Evolutionary conservation across 1,140 invertebrate species (phyloP), one percentile per base, ranked within the genome.

Genomic region (Brachionus angularis): DNA sequence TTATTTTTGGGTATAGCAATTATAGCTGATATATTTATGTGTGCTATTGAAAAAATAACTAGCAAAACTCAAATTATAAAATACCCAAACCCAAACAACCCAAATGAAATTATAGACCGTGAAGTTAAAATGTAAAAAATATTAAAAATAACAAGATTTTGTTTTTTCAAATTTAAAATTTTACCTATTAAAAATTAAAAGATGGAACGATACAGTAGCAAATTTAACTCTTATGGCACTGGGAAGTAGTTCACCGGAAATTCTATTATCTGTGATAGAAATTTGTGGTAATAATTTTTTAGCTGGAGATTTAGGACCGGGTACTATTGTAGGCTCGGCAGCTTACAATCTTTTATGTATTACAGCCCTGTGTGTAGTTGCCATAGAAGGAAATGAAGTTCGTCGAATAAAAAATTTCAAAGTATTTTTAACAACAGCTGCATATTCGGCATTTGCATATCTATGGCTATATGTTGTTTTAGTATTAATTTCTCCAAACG

Each of bases 151-250:
- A n/a, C n/a, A n/a, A n/a, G n/a, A n/a, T n/a, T n/a, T n/a, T n/a
- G n/a, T n/a, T n/a, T n/a, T n/a, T n/a, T n/a, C 5, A 5, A 25
- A 55, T 16, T 16, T 16, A 4, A 55, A 5, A 31, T 23, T 7
- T 33, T 14, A 55, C 5, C 27, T 55, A 4, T 16, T 55, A 5
- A 55, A 36, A 5, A 23, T 77, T 78, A 71, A 73, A 8, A 76
- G 83, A 27, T 87, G 86, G 86, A 87, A 87, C 74, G 85, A 86
- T 75, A 87, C 86, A 0, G 86, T 88, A 10, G 86, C 86, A 72
- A 88, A 87, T 77, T 76, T 88, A n/a, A 87, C 86, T 14, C 78
- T 88, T 3, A 87, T 88, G 86, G 86, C 87, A 7, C 77, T 88
- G 3, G 86, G 86, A 4, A 86, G 85, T 5, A 85, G 84, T 29